Conservation (phyloP, 2,888 invertebrate genomes). For the Phragmatobia fuliginosa region DNA sequence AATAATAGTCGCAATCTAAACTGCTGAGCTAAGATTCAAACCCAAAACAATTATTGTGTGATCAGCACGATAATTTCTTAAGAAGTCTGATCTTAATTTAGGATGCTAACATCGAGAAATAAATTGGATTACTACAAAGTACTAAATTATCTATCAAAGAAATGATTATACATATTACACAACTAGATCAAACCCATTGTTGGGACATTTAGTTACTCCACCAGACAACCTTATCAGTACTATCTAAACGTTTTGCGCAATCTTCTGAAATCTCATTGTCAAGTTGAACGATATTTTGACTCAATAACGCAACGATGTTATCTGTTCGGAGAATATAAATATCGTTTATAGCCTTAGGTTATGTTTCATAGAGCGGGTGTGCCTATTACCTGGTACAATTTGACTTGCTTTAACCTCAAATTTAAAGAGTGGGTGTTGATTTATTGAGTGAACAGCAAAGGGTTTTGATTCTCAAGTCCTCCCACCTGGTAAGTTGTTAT, state of each 20-base stretch:
- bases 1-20: too few relatives aligned
- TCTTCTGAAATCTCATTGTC: conserved; percentile 57
- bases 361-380: conserved; percentile 32
- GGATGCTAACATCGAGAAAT: not conserved
- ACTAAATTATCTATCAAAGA: not conserved
- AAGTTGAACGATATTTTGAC: conserved; percentile 55
- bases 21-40: too few relatives aligned
- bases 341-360: conserved; percentile 34
- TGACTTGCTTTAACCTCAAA: conserved; percentile 46
- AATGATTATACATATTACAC: not conserved
- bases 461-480: conserved; percentile 19
- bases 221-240: conserved; percentile 38
- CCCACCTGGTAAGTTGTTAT: not conserved
- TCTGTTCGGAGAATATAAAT: conserved; percentile 38
- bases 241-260: conserved; percentile 52
- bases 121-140: not conserved
- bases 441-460: conserved; percentile 38
- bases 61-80: too few relatives aligned
- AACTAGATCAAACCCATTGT: conserved; percentile 10
- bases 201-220: conserved; percentile 10
- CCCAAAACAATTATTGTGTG: not conserved
- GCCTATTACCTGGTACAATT: conserved; percentile 32
- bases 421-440: conserved; percentile 45
- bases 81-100: too few relatives aligned
- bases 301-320: conserved; percentile 35